Conservation (phyloP, 2,113 vertebrate genomes). For the Sinocyclocheilus maitianheensis region DNA sequence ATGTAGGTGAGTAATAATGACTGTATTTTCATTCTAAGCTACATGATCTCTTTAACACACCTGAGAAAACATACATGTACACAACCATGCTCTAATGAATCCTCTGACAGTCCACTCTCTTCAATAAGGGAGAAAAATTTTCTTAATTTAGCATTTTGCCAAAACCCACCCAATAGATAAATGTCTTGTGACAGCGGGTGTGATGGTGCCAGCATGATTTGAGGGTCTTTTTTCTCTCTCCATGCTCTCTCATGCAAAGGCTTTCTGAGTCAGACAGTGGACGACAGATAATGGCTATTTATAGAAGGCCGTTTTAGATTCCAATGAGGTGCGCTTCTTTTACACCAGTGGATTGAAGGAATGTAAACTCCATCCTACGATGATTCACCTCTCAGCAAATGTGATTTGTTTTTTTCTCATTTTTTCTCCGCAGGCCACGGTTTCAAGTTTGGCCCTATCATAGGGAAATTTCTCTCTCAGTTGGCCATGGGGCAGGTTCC, state of each 20-base stretch:
- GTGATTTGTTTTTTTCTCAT: not conserved
- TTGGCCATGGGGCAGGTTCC: conserved; percentile 82
- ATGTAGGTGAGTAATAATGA: no score
- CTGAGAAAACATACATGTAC: not conserved
- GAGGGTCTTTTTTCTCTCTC: not conserved
- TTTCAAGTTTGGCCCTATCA: conserved; percentile 88
- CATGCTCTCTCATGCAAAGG: conserved; percentile 46
- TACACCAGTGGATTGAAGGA: conserved; percentile 12
- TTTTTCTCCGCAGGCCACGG: conserved; percentile 80
- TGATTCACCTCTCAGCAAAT: conserved; percentile 29
- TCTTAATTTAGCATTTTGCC: conserved; percentile 24
- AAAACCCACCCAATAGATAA: conserved; percentile 33
- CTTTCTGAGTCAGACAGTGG: conserved; percentile 49
- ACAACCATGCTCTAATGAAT: not conserved
- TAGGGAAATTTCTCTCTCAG: conserved; percentile 88
- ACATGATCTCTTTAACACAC: not conserved
- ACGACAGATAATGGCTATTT: conserved; percentile 50
- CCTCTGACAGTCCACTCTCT: not conserved
- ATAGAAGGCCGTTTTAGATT: conserved; percentile 29
- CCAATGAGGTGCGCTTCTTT: not conserved
- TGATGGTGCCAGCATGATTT: conserved; percentile 27
- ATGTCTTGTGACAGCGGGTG: conserved; percentile 54
- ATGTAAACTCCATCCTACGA: conserved; percentile 5
- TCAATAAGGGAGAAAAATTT: not conserved
- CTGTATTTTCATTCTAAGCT: not conserved